phyloP scores from a whole-genome alignment of 23 tunicate genomes.

The Pegea sp. region DNA sequence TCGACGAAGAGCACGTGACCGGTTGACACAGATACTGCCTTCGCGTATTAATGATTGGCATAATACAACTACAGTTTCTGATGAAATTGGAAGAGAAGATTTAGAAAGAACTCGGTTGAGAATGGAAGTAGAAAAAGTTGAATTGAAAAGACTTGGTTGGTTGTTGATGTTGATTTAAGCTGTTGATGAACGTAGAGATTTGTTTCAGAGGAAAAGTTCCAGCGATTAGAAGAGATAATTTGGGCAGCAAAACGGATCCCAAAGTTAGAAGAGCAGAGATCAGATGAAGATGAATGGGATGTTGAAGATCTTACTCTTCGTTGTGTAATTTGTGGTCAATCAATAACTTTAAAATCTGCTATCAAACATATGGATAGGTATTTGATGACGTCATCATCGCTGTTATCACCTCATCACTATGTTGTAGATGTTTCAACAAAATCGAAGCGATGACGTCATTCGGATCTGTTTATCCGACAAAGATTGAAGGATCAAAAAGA shows the following conservation, averaged over 20 bases:
- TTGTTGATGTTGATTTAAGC: neutral
- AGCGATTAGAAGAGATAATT: conserved; percentile 35
- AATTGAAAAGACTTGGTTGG: conserved; percentile 41
- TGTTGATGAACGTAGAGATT: neutral
- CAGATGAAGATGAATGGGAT: conserved; percentile 36
- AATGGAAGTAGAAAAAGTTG: conserved; percentile 56
- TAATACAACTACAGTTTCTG: conserved; percentile 58
- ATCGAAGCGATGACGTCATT: conserved; percentile 81
- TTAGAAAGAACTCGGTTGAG: conserved; percentile 46
- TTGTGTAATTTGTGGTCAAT: conserved; percentile 84
- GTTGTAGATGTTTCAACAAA: conserved; percentile 67
- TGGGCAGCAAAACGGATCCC: conserved; percentile 26
- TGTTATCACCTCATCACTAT: neutral
- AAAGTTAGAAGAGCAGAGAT: conserved; percentile 11
- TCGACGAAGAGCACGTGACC: conserved; percentile 21
- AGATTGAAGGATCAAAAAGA: conserved; percentile 76
- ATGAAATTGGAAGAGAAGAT: conserved; percentile 51
- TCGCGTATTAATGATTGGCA: conserved; percentile 59
- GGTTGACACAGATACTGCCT: conserved; percentile 42
- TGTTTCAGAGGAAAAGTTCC: conserved; percentile 31
- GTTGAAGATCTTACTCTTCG: conserved; percentile 48
- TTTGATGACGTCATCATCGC: neutral
- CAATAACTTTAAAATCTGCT: conserved; percentile 31
- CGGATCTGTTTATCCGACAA: conserved; percentile 69
- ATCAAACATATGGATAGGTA: conserved; percentile 86